Evolutionary conservation across 2,888 invertebrate species (phyloP).

Genomic region (Eupithecia tripunctaria): DNA sequence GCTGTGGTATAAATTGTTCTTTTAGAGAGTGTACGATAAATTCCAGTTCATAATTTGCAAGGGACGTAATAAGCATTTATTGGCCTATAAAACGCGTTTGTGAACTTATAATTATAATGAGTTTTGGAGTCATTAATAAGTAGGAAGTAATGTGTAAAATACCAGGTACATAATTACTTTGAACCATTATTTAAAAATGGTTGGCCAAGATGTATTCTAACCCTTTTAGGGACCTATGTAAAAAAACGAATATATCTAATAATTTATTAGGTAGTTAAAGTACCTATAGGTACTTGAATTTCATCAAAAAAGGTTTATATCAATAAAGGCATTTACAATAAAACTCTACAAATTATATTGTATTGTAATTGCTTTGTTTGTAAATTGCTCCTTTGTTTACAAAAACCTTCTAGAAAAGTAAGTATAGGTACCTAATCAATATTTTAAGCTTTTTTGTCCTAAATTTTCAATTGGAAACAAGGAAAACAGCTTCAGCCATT

Average conservation of each 20-base stretch:
- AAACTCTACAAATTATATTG: no score
- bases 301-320: no score
- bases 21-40: conserved; percentile 74
- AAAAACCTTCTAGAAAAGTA: no score
- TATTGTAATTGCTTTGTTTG: no score
- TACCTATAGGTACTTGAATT: no score
- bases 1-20: conserved; percentile 75
- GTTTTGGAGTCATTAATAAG: conserved; percentile 17
- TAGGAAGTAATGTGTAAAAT: conserved; percentile 8
- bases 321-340: no score
- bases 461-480: not conserved
- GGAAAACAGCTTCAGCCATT: not conserved
- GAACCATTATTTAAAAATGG: not conserved
- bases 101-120: conserved; percentile 32
- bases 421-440: no score
- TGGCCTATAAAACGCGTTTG: conserved; percentile 28
- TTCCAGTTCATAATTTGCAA: conserved; percentile 68
- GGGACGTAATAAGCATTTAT: conserved; percentile 58
- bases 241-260: no score
- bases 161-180: not conserved
- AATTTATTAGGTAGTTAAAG: not conserved
- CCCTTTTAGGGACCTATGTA: no score
- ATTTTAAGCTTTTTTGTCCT: not conserved
- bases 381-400: no score
- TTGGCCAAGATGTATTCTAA: no score